Base-by-base conservation (phyloP, 2,888 invertebrate species). In the Candidula unifasciata region DNA sequence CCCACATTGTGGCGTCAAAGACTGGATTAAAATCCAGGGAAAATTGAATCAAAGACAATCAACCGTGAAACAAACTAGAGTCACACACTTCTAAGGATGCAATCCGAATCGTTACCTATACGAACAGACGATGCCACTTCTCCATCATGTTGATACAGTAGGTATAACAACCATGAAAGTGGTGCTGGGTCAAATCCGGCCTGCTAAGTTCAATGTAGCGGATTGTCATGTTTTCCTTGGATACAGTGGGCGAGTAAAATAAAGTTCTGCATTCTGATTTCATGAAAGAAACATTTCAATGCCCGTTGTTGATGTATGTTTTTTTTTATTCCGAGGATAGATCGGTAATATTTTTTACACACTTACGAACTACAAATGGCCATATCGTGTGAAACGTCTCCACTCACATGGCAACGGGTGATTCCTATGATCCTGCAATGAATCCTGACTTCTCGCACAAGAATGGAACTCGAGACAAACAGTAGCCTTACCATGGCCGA, bases 391-490 rank as follows among this genome's bases (percentile, higher is more conserved):
- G 52, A 52, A 74, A 30, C 54, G 30, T 27, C 33, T 30, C 30
- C n/a, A 54, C 74, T 74, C 74, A 18, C 54, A 33, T 74, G 54
- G 30, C 74, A 54, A 74, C 54, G 54, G 30, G 16, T 30, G 74
- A 74, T 16, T 54, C 74, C 54, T 52, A 30, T 27, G 69, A 80
- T 80, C 80, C 80, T n/a, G 71, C 71, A 33, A 52, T 16, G 80
- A 80, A 71, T 68, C 33, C 71, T 13, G 57, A 57, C 54, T 54
- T 80, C 57, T 71, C 57, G 8, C 8, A 57, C 71, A 71, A 54
- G 69, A 52, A 54, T 64, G 73, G 57, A 82, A 82, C 64, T 16
- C 64, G 82, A 82, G 35, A 68, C 82, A 60, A 35, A 82, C 74
- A 74, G 74, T 82, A 82, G 82, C 74, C 44, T 74, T 64, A 60